Evolutionary conservation across 2,113 vertebrate species (phyloP).

Genomic region (Nanorana parkeri): DNA sequence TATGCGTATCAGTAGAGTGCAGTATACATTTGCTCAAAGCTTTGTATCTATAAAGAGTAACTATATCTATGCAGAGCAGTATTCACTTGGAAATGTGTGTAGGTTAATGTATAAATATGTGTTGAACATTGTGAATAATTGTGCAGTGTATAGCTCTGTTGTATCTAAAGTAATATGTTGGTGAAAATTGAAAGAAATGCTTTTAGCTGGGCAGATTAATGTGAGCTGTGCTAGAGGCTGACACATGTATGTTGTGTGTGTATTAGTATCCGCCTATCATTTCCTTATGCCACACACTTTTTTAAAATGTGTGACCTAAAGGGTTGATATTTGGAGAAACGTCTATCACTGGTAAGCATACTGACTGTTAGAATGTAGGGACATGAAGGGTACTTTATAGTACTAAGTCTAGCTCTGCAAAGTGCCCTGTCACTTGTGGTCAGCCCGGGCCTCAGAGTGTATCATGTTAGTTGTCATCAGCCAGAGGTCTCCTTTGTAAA

Average conservation of each 20-base stretch:
- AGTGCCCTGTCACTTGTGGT: too few relatives aligned
- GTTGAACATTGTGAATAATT: background rate
- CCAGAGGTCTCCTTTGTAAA: too few relatives aligned
- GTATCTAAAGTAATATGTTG: background rate
- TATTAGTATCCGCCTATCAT: background rate
- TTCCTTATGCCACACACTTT: background rate
- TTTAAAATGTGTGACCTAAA: background rate
- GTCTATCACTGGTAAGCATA: background rate
- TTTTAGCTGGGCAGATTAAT: background rate
- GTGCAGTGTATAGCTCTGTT: background rate
- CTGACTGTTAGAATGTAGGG: slow-evolving; percentile 24
- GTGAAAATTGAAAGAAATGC: too few relatives aligned
- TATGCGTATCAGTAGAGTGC: background rate
- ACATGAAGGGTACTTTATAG: background rate
- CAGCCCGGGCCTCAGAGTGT: too few relatives aligned
- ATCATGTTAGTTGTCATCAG: too few relatives aligned
- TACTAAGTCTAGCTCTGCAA: background rate
- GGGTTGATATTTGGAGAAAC: background rate
- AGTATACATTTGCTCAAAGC: background rate
- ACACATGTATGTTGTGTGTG: slow-evolving; percentile 4
- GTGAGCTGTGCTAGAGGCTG: background rate
- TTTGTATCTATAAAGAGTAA: background rate
- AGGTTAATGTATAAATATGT: background rate
- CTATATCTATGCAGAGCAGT: slow-evolving; percentile 14
- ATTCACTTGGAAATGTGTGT: background rate